Percentiles rank a stretch among this genome's conserved stretches.
Conservation (phyloP, 2,113 vertebrate genomes). For the Nasalis larvatus region DNA sequence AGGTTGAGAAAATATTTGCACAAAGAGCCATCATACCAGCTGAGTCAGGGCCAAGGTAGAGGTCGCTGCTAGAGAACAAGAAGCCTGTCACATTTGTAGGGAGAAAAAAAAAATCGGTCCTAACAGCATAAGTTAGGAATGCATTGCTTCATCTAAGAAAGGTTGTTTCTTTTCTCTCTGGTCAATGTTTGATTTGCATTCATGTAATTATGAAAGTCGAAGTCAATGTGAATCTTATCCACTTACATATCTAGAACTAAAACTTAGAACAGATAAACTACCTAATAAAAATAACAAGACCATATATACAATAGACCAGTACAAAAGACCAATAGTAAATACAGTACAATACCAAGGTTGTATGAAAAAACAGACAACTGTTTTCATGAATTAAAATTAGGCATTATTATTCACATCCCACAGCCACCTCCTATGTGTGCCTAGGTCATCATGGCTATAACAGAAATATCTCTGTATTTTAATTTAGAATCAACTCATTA, state of each 20-base stretch:
- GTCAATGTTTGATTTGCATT: slow-evolving; percentile 10
- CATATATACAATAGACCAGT: background rate
- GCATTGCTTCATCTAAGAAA: slow-evolving; percentile 38
- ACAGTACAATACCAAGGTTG: background rate
- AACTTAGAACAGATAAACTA: slow-evolving; percentile 29
- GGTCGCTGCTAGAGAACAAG: slow-evolving; percentile 47
- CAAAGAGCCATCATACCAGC: slow-evolving; percentile 55
- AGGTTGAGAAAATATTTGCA: slow-evolving; percentile 74
- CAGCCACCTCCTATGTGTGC: background rate
- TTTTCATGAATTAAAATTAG: slow-evolving; percentile 34
- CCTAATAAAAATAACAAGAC: slow-evolving; percentile 44
- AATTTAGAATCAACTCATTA: background rate
- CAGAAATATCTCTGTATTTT: background rate
- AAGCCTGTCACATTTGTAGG: background rate
- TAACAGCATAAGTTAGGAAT: slow-evolving; percentile 31
- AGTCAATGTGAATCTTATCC: slow-evolving; percentile 31
- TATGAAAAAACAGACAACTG: background rate
- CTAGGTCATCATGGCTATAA: background rate
- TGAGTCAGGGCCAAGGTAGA: slow-evolving; percentile 48
- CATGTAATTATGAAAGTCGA: slow-evolving; percentile 31
- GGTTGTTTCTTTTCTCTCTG: slow-evolving; percentile 16
- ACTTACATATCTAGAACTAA: slow-evolving; percentile 4
- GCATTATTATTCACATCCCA: background rate
- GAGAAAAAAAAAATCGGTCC: background rate
- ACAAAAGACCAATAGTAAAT: slow-evolving; percentile 18